A percentile compares a stretch with the other conserved stretches of the same genome.
These are phyloP conservation scores for Bagarius yarrelli DNA, from an alignment of 2,113 vertebrate species.

Conservation along the genomic window DNA sequence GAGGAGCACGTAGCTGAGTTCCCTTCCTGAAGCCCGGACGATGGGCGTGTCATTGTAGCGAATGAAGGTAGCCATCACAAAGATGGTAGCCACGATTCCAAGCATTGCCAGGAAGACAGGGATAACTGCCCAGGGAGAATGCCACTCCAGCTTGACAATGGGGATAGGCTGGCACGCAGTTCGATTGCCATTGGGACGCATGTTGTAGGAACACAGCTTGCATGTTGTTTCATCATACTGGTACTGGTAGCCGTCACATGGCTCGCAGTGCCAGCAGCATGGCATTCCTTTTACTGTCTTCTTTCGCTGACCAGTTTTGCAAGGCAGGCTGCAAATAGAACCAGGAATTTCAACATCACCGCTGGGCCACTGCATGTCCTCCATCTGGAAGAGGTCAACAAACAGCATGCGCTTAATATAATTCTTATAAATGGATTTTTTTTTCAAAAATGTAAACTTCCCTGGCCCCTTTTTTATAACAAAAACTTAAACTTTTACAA, in stretches of 20 bases:
- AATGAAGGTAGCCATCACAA: conserved; percentile 90
- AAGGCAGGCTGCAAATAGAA: conserved; percentile 88
- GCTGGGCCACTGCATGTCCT: conserved; percentile 90
- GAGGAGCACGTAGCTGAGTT: conserved; percentile 91
- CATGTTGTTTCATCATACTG: conserved; percentile 87
- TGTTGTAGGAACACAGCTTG: conserved; percentile 85
- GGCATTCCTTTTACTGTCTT: conserved; percentile 90
- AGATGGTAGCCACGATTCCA: conserved; percentile 89
- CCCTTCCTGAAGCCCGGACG: conserved; percentile 86
- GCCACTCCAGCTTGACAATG: conserved; percentile 91
- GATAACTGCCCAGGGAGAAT: conserved; percentile 91
- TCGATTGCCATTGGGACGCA: conserved; percentile 85
- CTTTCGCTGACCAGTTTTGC: conserved; percentile 84
- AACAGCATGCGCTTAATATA: neutral
- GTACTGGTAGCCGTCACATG: conserved; percentile 91
- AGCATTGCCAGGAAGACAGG: conserved; percentile 92
- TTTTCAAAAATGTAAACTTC: no score
- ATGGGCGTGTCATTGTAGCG: conserved; percentile 94
- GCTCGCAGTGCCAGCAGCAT: conserved; percentile 95
- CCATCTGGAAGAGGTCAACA: conserved; percentile 66
- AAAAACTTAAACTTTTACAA: no score
- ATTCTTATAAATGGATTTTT: neutral
- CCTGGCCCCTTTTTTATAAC: no score
- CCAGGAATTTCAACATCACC: conserved; percentile 76
- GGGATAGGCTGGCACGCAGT: conserved; percentile 87